Conservation (phyloP, 2,113 vertebrate species). For the Talpa occidentalis region DNA sequence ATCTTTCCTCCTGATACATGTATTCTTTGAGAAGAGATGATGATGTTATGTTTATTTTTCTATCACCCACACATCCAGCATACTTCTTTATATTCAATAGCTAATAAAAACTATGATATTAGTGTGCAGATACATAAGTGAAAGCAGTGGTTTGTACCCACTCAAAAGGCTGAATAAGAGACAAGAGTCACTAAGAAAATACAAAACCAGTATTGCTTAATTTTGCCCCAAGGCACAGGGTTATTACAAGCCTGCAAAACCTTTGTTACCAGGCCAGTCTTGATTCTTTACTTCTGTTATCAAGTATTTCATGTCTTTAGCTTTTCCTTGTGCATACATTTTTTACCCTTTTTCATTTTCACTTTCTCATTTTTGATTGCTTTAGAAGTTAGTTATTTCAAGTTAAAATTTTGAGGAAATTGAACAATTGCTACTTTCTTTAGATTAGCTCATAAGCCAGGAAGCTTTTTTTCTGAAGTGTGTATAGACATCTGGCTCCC, state of each 20-base stretch:
- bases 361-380: neutral
- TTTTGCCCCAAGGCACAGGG: neutral
- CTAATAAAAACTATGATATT: constrained; percentile 3
- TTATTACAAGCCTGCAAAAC: neutral
- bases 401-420: constrained; percentile 51
- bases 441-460: constrained; percentile 47
- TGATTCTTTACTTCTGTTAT: neutral
- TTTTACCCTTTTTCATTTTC: neutral
- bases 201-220: neutral
- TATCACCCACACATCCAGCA: neutral
- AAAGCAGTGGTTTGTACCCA: neutral
- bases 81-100: neutral
- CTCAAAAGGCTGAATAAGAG: neutral
- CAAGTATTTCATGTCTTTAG: constrained; percentile 20
- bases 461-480: constrained; percentile 14
- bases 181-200: constrained; percentile 27
- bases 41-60: neutral
- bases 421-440: neutral
- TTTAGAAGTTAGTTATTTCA: constrained; percentile 8
- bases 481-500: constrained; percentile 31
- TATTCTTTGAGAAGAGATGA: neutral
- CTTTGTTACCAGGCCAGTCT: neutral
- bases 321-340: neutral
- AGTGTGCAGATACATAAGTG: neutral
- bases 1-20: neutral